These are phyloP conservation scores for Sanderia malayensis DNA, from an alignment of 30 jellyfish, hydroid and myxozoan species.

Conservation along the genomic window DNA sequence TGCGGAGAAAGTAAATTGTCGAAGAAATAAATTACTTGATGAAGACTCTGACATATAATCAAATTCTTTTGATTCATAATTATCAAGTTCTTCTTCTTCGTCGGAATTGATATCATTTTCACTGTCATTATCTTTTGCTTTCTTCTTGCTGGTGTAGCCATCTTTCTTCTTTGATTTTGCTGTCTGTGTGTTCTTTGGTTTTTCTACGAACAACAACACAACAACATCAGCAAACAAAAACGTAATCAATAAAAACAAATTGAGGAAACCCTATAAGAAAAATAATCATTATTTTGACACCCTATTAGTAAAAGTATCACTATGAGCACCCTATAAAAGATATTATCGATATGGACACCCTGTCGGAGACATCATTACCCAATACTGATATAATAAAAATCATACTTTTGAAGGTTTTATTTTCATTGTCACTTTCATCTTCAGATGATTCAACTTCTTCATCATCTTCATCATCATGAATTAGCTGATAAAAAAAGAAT, in stretches of 20 bases:
- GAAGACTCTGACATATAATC: conserved; percentile 95
- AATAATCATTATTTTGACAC: too few species aligned
- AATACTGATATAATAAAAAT: background rate
- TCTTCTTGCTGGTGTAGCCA: conserved; percentile 44
- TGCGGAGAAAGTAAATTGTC: too few species aligned
- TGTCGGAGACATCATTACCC: too few species aligned
- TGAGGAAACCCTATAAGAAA: too few species aligned
- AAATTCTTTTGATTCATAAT: conserved; percentile 84
- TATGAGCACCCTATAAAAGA: too few species aligned
- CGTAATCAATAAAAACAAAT: too few species aligned
- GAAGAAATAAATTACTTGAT: conserved; percentile 69
- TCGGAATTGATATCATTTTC: conserved; percentile 60
- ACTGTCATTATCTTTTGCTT: conserved; percentile 44
- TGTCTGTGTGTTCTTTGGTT: background rate
- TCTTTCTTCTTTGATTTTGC: conserved; percentile 34
- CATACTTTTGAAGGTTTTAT: conserved; percentile 5
- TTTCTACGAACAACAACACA: conserved; percentile 23
- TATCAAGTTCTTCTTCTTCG: conserved; percentile 93
- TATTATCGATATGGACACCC: too few species aligned
- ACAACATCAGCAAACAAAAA: too few species aligned
- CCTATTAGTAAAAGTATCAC: too few species aligned
- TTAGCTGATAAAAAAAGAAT: conserved; percentile 37
- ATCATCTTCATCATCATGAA: conserved; percentile 83
- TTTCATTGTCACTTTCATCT: conserved; percentile 22
- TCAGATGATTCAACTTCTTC: conserved; percentile 46